Evolutionary conservation across 2,888 invertebrate species (phyloP), one percentile per base, ranked within the genome.

Genomic region (Trichacis sp.): DNA sequence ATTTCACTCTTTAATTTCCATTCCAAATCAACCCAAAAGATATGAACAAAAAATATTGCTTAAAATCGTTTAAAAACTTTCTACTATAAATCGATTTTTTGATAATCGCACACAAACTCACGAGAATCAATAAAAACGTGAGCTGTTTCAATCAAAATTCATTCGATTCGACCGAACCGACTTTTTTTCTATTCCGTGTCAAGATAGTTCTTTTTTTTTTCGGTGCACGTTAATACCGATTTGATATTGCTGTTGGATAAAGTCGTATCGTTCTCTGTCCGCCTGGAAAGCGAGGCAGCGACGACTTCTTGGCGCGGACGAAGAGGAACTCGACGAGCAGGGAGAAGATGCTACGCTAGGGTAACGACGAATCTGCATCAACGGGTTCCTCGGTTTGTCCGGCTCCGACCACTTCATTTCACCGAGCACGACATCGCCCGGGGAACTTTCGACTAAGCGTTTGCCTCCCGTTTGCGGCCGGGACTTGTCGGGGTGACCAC

Each of bases 331-430:
- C 4, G 50, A 38, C 6, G 47, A n/a, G 4, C 17, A 17, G 15
- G 53, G 38, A 12, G 40, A 54, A 17, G 47, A 51, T 1, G 47
- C 36, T 12, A 50, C 19, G 9, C 19, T 56, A 17, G 72, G 61
- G 59, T 73, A 75, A 62, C 68, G 68, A 58, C 75, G 73, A 53
- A 48, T 61, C 48, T 74, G 73, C 47, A 73, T 58, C 54, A 71
- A 69, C 54, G 74, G 64, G 62, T 71, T 71, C 64, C 73, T 73
- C 19, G 72, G 52, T 59, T 63, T 75, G 17, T 78, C 77, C 40
- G 72, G 50, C 43, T 76, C 77, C 53, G 73, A 73, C 77, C 77
- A 77, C 75, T 77, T 77, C 77, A 77, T 77, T 64, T 14, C 42
- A 42, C 15, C 15, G 18, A 42, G 15, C 17, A 11, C 17, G 15